These are phyloP conservation scores for Parascotia fuliginaria DNA, from an alignment of 2,888 invertebrate species.

Conservation along the genomic window DNA sequence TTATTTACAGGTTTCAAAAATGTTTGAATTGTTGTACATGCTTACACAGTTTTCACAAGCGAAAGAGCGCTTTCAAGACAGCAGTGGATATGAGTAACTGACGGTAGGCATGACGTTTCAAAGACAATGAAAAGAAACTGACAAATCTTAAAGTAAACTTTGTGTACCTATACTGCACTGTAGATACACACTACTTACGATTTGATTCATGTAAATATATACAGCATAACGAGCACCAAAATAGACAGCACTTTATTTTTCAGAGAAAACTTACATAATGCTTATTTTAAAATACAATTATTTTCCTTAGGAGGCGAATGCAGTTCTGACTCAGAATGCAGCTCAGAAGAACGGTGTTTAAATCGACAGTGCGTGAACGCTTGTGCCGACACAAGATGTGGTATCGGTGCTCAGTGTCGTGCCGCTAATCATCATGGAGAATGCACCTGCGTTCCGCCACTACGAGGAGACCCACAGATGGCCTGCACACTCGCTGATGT, in stretches of 20 bases:
- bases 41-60: background rate
- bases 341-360: conserved; percentile 89
- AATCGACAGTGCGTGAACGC: conserved; percentile 92
- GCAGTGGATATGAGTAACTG: background rate
- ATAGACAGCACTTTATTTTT: background rate
- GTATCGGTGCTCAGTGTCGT: conserved; percentile 91
- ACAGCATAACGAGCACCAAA: conserved; percentile 21
- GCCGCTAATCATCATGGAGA: conserved; percentile 91
- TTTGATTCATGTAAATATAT: conserved; percentile 39
- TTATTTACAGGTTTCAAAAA: conserved; percentile 26
- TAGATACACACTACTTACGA: conserved; percentile 16
- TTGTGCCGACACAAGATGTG: conserved; percentile 90
- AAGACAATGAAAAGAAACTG: background rate
- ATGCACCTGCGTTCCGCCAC: conserved; percentile 91
- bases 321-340: conserved; percentile 89
- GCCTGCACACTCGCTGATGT: conserved; percentile 87
- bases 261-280: background rate
- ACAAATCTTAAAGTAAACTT: background rate
- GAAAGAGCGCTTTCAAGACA: conserved; percentile 3
- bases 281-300: too few relatives aligned
- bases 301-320: conserved; percentile 87
- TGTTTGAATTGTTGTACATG: background rate
- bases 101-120: conserved; percentile 23
- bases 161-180: conserved; percentile 21
- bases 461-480: conserved; percentile 92